Percentiles rank a stretch among this genome's conserved stretches.
Conservation (phyloP, 2,888 invertebrate genomes). For the Cheilosia urbana region DNA sequence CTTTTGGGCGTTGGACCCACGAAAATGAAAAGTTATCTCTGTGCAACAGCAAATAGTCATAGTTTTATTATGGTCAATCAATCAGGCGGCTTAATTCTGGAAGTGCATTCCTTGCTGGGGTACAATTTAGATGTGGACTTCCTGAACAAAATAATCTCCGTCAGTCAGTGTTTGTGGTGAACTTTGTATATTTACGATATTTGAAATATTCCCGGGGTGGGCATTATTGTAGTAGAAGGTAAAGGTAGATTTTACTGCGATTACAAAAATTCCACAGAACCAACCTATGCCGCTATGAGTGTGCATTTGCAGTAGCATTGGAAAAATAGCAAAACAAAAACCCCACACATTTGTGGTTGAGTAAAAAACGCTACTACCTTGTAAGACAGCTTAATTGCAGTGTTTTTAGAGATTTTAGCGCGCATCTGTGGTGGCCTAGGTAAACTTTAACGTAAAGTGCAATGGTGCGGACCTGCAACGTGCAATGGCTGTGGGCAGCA, state of each 20-base stretch:
- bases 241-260: conserved; percentile 39
- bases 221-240: conserved; percentile 21
- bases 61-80: conserved; percentile 61
- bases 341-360: conserved; percentile 33
- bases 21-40: conserved; percentile 36
- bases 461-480: neutral
- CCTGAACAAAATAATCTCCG: neutral
- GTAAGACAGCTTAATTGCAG: conserved; percentile 64
- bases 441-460: conserved; percentile 32
- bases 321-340: conserved; percentile 17
- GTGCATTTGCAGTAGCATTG: neutral
- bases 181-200: conserved; percentile 34
- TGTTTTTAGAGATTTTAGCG: conserved; percentile 43
- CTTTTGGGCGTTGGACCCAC: neutral
- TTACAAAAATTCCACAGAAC: conserved; percentile 24
- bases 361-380: conserved; percentile 34
- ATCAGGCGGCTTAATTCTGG: conserved; percentile 37
- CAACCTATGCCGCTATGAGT: neutral
- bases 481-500: neutral
- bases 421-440: conserved; percentile 25
- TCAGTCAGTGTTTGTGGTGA: no score
- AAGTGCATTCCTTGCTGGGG: neutral
- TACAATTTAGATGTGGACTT: neutral
- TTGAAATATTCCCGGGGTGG: conserved; percentile 5
- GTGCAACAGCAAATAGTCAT: conserved; percentile 36